These are phyloP conservation scores for Oryctes rhinoceros DNA, from an alignment of 1,140 invertebrate genomes.

Conservation along the genomic window DNA sequence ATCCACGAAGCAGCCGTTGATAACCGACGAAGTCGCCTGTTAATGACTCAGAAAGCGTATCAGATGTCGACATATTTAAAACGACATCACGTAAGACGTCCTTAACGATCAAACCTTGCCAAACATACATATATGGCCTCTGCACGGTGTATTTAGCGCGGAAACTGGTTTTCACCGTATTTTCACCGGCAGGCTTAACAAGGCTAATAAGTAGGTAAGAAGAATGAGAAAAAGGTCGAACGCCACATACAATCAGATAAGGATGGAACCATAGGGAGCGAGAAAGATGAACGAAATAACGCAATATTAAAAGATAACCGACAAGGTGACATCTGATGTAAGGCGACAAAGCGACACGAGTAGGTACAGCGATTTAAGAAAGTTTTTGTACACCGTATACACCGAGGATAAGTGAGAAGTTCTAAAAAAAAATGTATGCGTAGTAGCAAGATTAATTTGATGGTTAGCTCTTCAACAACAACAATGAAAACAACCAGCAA, in stretches of 20 bases:
- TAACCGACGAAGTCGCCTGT: neutral
- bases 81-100: neutral
- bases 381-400: too few relatives aligned
- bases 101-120: neutral
- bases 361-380: too few relatives aligned
- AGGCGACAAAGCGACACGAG: neutral
- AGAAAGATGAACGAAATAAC: neutral
- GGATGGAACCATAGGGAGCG: neutral
- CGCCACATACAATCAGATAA: neutral
- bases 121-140: neutral
- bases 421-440: too few relatives aligned
- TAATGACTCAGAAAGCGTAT: neutral
- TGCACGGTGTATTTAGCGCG: neutral
- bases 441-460: too few relatives aligned
- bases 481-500: too few relatives aligned
- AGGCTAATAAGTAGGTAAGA: constrained; percentile 10
- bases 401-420: too few relatives aligned
- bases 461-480: too few relatives aligned
- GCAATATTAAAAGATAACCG: neutral
- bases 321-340: constrained; percentile 9
- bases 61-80: neutral
- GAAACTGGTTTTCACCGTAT: constrained; percentile 10
- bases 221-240: constrained; percentile 1
- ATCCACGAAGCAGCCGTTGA: too few relatives aligned
- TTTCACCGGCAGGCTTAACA: constrained; percentile 1